A percentile compares a stretch with the other conserved stretches of the same genome.
Evolutionary conservation across 2,888 invertebrate species (phyloP).

Genomic region (Rotaria socialis): DNA sequence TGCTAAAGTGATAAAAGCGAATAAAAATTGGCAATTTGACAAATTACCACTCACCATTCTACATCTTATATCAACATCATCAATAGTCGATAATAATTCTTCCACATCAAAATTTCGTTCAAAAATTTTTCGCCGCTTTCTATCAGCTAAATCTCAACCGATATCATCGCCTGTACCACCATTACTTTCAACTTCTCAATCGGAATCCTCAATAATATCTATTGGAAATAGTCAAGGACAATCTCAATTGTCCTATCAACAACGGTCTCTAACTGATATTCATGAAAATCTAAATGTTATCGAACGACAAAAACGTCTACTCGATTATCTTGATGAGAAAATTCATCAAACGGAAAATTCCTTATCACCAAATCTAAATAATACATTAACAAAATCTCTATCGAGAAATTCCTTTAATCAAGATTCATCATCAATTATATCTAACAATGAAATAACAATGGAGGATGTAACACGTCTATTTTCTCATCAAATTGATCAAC

Average conservation of each 20-base stretch:
- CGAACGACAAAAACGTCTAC: constrained; percentile 17
- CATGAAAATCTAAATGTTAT: constrained; percentile 1
- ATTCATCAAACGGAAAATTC: not conserved
- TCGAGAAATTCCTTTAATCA: not conserved
- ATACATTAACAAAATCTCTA: not conserved
- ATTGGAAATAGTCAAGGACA: not conserved
- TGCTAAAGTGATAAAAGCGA: constrained; percentile 26
- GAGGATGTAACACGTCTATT: constrained; percentile 16
- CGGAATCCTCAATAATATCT: constrained; percentile 12
- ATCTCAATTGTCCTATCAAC: not conserved
- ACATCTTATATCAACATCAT: not conserved
- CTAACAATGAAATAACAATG: not conserved
- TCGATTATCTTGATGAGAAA: constrained; percentile 24
- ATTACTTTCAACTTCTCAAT: constrained; percentile 8
- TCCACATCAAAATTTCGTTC: constrained; percentile 3
- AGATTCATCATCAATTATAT: not conserved
- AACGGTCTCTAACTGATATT: not conserved
- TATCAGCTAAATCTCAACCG: constrained; percentile 14
- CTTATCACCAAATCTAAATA: not conserved
- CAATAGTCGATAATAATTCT: not conserved
- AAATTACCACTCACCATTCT: constrained; percentile 25
- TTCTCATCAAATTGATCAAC: constrained; percentile 16
- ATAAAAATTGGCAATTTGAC: constrained; percentile 20
- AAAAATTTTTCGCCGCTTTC: not conserved
- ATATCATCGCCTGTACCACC: not conserved